Evolutionary conservation across 2,797 vertebrate species (phyloP).

Genomic region (Tadarida brasiliensis): DNA sequence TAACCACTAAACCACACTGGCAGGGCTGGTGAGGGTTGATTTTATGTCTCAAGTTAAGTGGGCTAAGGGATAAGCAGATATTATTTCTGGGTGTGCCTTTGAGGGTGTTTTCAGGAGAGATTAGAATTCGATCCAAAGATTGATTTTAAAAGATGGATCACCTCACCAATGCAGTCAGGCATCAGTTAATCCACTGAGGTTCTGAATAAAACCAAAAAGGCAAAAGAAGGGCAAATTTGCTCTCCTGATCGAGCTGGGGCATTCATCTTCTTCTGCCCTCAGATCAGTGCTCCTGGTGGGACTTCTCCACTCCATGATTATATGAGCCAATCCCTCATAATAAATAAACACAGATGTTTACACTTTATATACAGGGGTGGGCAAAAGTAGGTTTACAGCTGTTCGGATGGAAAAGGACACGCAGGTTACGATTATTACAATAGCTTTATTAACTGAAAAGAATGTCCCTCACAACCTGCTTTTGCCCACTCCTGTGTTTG

Average conservation of each 20-base stretch:
- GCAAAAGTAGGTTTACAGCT: not conserved
- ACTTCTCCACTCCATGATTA: not conserved
- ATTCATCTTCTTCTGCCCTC: not conserved
- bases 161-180: not conserved
- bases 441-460: not conserved
- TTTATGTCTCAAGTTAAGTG: not conserved
- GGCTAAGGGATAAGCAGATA: not conserved
- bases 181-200: not conserved
- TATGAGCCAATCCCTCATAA: not conserved
- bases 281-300: not conserved
- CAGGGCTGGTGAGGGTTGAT: not conserved
- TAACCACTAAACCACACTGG: no score
- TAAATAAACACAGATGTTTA: not conserved
- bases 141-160: not conserved
- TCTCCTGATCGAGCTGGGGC: not conserved
- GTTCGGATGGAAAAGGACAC: not conserved
- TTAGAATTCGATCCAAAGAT: not conserved
- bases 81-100: not conserved
- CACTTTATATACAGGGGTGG: not conserved
- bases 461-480: not conserved
- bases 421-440: not conserved
- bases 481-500: not conserved
- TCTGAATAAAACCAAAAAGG: not conserved
- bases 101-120: not conserved
- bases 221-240: not conserved